Evolutionary conservation across 1,140 invertebrate species (phyloP).

Genomic region (Oscheius sp.): DNA sequence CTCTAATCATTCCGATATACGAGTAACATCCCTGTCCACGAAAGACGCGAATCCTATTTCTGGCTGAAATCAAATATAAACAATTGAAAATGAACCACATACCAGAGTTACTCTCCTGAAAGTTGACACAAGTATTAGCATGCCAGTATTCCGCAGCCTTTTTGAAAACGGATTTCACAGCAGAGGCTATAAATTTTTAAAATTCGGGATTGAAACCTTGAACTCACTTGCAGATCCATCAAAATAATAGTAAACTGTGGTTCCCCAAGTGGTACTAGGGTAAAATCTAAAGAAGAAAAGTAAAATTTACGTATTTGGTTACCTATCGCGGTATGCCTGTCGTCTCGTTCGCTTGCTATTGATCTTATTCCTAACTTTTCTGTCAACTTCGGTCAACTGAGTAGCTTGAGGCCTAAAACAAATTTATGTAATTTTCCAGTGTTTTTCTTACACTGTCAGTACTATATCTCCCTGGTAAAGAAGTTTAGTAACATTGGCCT

Average conservation of each 20-base stretch:
- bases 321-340: slow-evolving; percentile 21
- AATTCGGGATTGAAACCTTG: background rate
- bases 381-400: background rate
- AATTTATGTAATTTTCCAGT: background rate
- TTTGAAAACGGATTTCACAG: slow-evolving; percentile 1
- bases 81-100: slow-evolving; percentile 1
- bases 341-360: background rate
- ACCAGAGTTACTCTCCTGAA: slow-evolving; percentile 23
- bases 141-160: slow-evolving; percentile 27
- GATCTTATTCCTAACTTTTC: background rate
- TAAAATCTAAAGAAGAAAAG: slow-evolving; percentile 9
- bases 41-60: slow-evolving; percentile 27
- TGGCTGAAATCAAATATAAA: background rate
- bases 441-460: slow-evolving; percentile 13
- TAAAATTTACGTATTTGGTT: background rate
- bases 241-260: slow-evolving; percentile 27
- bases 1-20: slow-evolving; percentile 25
- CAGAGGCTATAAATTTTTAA: background rate
- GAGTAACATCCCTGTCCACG: slow-evolving; percentile 32
- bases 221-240: slow-evolving; percentile 19
- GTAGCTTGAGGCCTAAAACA: background rate
- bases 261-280: slow-evolving; percentile 21
- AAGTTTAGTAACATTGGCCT: slow-evolving; percentile 5
- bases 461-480: slow-evolving; percentile 32
- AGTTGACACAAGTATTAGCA: slow-evolving; percentile 26